Evolutionary conservation across 2,797 vertebrate genomes (phyloP), one percentile per base, ranked within the genome.

Genomic region (Gallirallus australis): DNA sequence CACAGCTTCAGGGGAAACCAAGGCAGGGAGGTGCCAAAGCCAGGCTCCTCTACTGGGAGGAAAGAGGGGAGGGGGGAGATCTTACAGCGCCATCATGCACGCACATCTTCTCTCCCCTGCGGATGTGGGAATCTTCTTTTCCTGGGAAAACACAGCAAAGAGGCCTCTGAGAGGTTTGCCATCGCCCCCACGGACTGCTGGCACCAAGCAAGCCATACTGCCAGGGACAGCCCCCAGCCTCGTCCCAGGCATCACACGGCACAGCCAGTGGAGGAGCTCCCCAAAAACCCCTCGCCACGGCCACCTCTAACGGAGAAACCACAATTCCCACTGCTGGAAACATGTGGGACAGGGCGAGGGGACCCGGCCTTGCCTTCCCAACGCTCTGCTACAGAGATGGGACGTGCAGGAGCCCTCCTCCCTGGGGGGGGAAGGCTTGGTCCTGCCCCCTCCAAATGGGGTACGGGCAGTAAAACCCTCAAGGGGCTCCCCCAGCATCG

Each of bases 71-170:
- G 50, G 28, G 28, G 42, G 42, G 17, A 42, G 21, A 72, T 12
- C 53, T 84, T 64, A 91, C 57, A 37, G 19, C 39, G 86, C 48
- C 9, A 0, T 20, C 70, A 75, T 2, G 1, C 65, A 68, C 5
- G 3, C 81, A 79, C 66, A 50, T 83, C 80, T 23, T 82, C 66
- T 27, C 42, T 83, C 33, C 76, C 72, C 64, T 86, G 86, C 1
- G 0, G 56, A 78, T 1, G 3, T 0, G 1, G 33, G 5, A 54
- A 47, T 66, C 64, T 77, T 80, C 76, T 86, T 94, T 77, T 80
- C 86, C 93, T 90, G 72, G 94, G 83, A 89, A 90, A 84, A 86
- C 71, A 90, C 40, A 92, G 66, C 83, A 61, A n/a, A 92, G 75
- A 94, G 64, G 56, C 52, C 30, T 37, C 87, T 59, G 76, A 93